These are phyloP conservation scores for Tragelaphus scriptus DNA, from an alignment of 2,113 vertebrate genomes.

Conservation along the genomic window DNA sequence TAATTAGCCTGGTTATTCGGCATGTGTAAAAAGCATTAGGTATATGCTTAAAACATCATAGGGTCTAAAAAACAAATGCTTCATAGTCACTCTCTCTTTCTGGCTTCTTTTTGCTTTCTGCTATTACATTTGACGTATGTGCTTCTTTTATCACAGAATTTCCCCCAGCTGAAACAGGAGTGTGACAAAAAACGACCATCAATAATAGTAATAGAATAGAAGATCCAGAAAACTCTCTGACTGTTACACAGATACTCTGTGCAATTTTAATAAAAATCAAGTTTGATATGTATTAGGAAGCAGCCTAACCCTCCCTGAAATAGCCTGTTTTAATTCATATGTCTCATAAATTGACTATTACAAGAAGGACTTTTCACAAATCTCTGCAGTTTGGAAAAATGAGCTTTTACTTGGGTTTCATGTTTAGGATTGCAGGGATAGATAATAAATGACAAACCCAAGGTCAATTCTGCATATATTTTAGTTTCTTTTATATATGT, in stretches of 20 bases:
- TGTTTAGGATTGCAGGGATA: neutral
- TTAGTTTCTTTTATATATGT: neutral
- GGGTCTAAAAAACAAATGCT: conserved; percentile 82
- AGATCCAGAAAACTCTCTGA: neutral
- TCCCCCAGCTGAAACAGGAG: conserved; percentile 42
- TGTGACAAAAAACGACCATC: neutral
- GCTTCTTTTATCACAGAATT: conserved; percentile 57
- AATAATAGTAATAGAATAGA: neutral
- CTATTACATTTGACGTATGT: conserved; percentile 58
- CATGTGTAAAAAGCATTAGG: conserved; percentile 86
- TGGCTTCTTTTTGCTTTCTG: conserved; percentile 68
- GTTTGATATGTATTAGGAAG: neutral
- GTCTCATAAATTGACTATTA: neutral
- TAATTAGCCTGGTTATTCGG: conserved; percentile 88
- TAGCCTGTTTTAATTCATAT: neutral
- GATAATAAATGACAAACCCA: neutral
- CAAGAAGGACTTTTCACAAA: neutral
- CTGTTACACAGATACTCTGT: neutral
- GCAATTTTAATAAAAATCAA: neutral
- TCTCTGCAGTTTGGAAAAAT: neutral
- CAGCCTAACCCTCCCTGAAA: neutral
- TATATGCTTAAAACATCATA: conserved; percentile 84
- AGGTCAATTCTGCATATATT: neutral
- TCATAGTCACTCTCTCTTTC: conserved; percentile 71
- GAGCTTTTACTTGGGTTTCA: neutral